Evolutionary conservation across 2,797 vertebrate genomes (phyloP).

Genomic region (Anabas testudineus): DNA sequence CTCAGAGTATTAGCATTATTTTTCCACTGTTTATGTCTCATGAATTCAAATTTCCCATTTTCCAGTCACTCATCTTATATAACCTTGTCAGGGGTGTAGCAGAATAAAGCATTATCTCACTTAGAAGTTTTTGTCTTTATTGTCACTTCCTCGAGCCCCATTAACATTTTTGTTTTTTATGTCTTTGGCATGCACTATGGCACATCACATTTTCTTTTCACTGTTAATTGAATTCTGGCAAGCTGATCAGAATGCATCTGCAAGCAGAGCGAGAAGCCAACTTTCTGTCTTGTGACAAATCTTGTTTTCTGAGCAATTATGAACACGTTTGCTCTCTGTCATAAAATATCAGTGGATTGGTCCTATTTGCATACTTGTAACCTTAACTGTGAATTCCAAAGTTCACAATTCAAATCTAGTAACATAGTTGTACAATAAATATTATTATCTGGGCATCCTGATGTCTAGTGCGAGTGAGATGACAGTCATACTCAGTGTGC

Average conservation of each 20-base stretch:
- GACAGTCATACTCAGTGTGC: background rate
- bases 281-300: background rate
- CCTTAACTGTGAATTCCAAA: conserved; percentile 3
- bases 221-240: conserved; percentile 22
- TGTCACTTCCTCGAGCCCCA: background rate
- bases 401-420: conserved; percentile 1
- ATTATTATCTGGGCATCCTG: conserved; percentile 9
- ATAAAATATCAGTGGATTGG: background rate
- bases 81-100: background rate
- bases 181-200: background rate
- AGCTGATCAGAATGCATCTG: conserved; percentile 21
- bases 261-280: conserved; percentile 6
- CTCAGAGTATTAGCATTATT: conserved; percentile 6
- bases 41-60: conserved; percentile 23
- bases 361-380: background rate
- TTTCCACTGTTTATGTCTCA: conserved; percentile 17
- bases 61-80: background rate
- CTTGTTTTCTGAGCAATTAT: background rate
- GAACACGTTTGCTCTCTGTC: conserved; percentile 7
- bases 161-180: background rate
- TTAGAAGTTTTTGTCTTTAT: background rate
- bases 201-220: conserved; percentile 16
- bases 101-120: conserved; percentile 3
- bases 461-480: background rate
- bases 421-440: background rate